Percentiles rank a stretch among this genome's conserved stretches.
These are phyloP conservation scores for Lapara coniferarum DNA, from an alignment of 2,888 invertebrate genomes.

Conservation along the genomic window DNA sequence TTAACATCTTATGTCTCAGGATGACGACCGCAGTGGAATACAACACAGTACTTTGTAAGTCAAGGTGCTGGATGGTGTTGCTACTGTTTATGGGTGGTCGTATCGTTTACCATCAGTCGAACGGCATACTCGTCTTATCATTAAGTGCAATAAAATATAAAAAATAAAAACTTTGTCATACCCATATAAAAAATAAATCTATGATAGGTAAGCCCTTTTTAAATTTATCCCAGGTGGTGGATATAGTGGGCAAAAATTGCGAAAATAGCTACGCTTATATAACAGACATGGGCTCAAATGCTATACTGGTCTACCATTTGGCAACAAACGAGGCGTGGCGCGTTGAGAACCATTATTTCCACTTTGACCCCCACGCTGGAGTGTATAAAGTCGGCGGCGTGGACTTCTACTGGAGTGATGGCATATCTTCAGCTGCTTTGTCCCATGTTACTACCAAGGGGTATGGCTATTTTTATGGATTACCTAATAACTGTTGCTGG, in stretches of 20 bases:
- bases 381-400: conserved; percentile 88
- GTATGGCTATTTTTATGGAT: conserved; percentile 40
- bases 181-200: too few relatives aligned
- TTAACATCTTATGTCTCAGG: too few relatives aligned
- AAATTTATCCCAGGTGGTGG: conserved; percentile 82
- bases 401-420: conserved; percentile 92
- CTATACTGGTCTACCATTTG: conserved; percentile 88
- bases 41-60: too few relatives aligned
- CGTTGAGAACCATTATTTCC: conserved; percentile 89
- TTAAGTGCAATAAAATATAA: too few relatives aligned
- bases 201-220: too few relatives aligned
- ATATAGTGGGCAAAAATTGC: conserved; percentile 84
- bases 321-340: conserved; percentile 88
- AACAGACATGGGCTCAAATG: conserved; percentile 89
- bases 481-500: conserved; percentile 26
- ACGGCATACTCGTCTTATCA: too few relatives aligned
- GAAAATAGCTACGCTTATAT: conserved; percentile 88
- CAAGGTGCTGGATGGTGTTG: too few relatives aligned
- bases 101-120: too few relatives aligned
- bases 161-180: too few relatives aligned
- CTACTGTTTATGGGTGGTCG: too few relatives aligned
- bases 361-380: conserved; percentile 89
- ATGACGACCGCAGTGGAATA: too few relatives aligned
- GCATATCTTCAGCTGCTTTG: conserved; percentile 88
- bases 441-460: conserved; percentile 76